Conservation (phyloP, 2,888 invertebrate species). For the Parnassius apollo region DNA sequence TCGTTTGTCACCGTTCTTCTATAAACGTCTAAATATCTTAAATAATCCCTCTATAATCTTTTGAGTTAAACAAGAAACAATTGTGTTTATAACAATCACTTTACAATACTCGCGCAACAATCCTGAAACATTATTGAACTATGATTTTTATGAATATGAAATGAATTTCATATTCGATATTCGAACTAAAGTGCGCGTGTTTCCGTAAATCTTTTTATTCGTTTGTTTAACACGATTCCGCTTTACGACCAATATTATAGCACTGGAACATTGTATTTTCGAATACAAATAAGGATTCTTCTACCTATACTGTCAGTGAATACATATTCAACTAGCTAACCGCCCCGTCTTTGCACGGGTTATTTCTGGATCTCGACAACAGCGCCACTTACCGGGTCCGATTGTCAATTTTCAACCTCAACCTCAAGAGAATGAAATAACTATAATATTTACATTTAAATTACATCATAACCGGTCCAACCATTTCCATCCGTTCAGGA, state of each 20-base stretch:
- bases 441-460: too few species aligned
- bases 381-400: too few species aligned
- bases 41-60: background rate
- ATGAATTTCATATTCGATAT: conserved; percentile 14
- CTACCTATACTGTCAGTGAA: background rate
- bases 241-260: background rate
- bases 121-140: conserved; percentile 9
- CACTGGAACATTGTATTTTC: background rate
- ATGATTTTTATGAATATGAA: conserved; percentile 9
- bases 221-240: conserved; percentile 3
- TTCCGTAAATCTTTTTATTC: conserved; percentile 3
- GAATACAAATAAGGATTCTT: background rate
- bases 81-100: background rate
- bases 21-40: too few species aligned
- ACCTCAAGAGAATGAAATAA: too few species aligned
- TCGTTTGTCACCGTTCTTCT: too few species aligned
- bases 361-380: too few species aligned
- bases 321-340: background rate
- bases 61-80: background rate
- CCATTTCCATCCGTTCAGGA: too few species aligned
- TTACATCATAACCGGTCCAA: too few species aligned
- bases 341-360: too few species aligned
- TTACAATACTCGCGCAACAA: background rate
- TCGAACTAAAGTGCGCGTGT: conserved; percentile 5
- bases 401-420: too few species aligned